Evolutionary conservation across 2,113 vertebrate genomes (phyloP), one percentile per base, ranked within the genome.

Genomic region (Phalacrocorax brasilianus): DNA sequence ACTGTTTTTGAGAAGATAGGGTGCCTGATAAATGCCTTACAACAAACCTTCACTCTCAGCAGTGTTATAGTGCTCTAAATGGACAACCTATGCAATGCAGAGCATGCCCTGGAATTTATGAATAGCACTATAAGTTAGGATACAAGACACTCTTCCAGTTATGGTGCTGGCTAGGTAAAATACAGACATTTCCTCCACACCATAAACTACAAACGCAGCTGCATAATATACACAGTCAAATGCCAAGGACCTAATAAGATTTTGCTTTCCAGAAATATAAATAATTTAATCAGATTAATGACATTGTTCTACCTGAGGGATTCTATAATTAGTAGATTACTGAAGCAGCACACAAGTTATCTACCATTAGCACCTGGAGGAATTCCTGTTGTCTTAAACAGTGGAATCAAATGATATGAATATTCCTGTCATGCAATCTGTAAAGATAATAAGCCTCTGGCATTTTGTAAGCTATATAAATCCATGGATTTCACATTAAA

Each of bases 281-380:
- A 98, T 98, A 98, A 98, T 98, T 98, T 98, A 98, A 97, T 98
- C 97, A 98, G 96, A 98, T 98, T 98, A 98, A 98, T 98, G 97
- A 97, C 94, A 97, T 97, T 97, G 96, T 97, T 98, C 96, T 98
- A 98, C 97, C 97, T 98, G 96, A 98, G 97, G 98, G 96, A 97
- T 97, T 98, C 93, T 97, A 82, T 98, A 98, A 98, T 98, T 98
- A 98, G 96, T 96, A 97, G 97, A 97, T 98, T 98, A 98, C 95
- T 98, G 97, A 97, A 98, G 94, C 96, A 96, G 96, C 38, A 77
- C 82, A 88, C 85, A 97, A 98, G 96, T 97, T 98, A 98, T 98
- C 98, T 98, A 70, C 95, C 83, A 96, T 97, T 97, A 98, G 68
- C 98, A 98, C 98, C 98, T 98, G 98, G 96, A 98, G 98, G 97